These are phyloP conservation scores for Conchocele bisecta DNA, from an alignment of 2,888 invertebrate species.

Conservation along the genomic window DNA sequence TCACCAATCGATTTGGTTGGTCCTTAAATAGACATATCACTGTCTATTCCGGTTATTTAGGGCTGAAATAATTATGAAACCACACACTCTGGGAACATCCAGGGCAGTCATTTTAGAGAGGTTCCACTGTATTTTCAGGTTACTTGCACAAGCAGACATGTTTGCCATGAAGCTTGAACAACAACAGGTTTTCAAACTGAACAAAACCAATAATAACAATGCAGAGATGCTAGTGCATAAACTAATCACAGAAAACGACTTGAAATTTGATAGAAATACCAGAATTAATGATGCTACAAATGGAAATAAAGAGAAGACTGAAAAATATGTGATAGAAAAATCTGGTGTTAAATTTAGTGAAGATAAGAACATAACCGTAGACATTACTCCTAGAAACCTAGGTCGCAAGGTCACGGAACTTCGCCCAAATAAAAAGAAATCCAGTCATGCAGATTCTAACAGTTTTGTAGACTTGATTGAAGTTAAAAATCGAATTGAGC, in stretches of 20 bases:
- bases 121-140: conserved; percentile 13
- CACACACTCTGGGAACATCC: too few species aligned
- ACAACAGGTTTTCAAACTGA: conserved; percentile 3
- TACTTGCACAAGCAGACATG: conserved; percentile 52
- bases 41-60: too few species aligned
- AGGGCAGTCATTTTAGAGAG: too few species aligned
- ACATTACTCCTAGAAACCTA: conserved; percentile 70
- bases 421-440: conserved; percentile 39
- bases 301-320: not conserved
- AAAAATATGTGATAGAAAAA: conserved; percentile 42
- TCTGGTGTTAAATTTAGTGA: conserved; percentile 63
- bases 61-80: too few species aligned
- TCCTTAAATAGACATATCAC: too few species aligned
- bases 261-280: conserved; percentile 27
- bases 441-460: conserved; percentile 3
- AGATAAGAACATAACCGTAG: conserved; percentile 65
- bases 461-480: conserved; percentile 56
- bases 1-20: too few species aligned
- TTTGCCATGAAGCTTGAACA: conserved; percentile 44
- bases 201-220: conserved; percentile 29
- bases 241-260: conserved; percentile 47
- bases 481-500: conserved; percentile 52
- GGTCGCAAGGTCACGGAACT: conserved; percentile 63
- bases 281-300: too few species aligned
- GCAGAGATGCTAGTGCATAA: conserved; percentile 36